phyloP scores from a whole-genome alignment of 1,140 invertebrate genomes.

The Drosophila novamexicana region DNA sequence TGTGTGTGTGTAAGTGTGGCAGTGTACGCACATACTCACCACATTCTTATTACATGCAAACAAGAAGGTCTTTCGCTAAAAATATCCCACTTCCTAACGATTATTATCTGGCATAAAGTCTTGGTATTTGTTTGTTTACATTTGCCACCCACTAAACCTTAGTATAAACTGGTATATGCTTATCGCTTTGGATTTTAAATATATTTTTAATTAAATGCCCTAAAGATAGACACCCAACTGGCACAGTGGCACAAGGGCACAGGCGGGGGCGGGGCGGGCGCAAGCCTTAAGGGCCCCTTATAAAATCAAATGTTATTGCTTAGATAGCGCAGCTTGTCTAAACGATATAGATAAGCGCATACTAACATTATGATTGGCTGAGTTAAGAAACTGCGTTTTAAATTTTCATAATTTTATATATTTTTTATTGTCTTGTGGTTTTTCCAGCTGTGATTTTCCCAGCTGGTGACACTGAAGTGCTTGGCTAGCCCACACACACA shows the following conservation, averaged over 20 bases:
- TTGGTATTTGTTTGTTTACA: no score
- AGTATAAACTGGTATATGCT: neutral
- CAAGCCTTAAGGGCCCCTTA: constrained; percentile 18
- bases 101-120: neutral
- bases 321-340: constrained; percentile 17
- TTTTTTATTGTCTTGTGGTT: neutral
- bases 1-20: no score
- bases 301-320: constrained; percentile 22
- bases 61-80: neutral
- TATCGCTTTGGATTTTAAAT: neutral
- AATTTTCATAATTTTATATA: constrained; percentile 2
- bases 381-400: constrained; percentile 20
- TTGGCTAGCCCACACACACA: neutral
- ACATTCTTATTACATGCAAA: neutral
- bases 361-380: constrained; percentile 26
- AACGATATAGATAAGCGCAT: constrained; percentile 19
- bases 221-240: no score
- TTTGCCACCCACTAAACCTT: no score
- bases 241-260: no score
- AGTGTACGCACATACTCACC: neutral
- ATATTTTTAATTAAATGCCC: neutral
- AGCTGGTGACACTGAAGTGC: neutral
- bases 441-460: constrained; percentile 6
- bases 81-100: neutral
- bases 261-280: neutral